Conservation (phyloP, 2,888 invertebrate species). For the Allophyes oxyacanthae region DNA sequence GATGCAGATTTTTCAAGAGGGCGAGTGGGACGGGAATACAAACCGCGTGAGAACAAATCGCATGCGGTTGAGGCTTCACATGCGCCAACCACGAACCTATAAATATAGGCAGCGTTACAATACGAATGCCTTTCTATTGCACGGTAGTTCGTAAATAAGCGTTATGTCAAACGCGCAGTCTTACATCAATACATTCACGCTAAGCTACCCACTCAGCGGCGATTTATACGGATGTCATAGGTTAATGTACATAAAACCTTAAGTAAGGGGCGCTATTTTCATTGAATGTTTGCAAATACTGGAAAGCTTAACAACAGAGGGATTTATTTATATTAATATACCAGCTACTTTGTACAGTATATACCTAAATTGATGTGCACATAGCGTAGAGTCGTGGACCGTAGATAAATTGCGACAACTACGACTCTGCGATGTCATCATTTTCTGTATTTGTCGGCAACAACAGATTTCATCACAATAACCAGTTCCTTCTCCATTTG, state of each 20-base stretch:
- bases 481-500: slow-evolving; percentile 25
- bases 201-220: slow-evolving; percentile 48
- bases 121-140: slow-evolving; percentile 70
- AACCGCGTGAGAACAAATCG: slow-evolving; percentile 81
- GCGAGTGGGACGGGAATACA: slow-evolving; percentile 71
- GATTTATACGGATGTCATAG: slow-evolving; percentile 56
- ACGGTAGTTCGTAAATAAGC: slow-evolving; percentile 69
- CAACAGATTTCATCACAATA: slow-evolving; percentile 42
- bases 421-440: slow-evolving; percentile 13
- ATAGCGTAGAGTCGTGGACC: slow-evolving; percentile 5
- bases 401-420: slow-evolving; percentile 31
- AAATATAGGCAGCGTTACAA: slow-evolving; percentile 68
- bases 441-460: not conserved
- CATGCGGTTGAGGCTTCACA: slow-evolving; percentile 74
- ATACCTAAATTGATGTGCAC: slow-evolving; percentile 16
- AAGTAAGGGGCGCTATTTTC: slow-evolving; percentile 38
- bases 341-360: slow-evolving; percentile 8
- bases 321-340: slow-evolving; percentile 25
- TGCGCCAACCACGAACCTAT: slow-evolving; percentile 69
- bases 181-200: slow-evolving; percentile 58
- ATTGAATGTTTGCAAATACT: slow-evolving; percentile 40
- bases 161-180: slow-evolving; percentile 64
- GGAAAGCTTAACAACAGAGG: slow-evolving; percentile 15
- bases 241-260: slow-evolving; percentile 49
- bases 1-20: slow-evolving; percentile 54